Evolutionary conservation across 2,797 vertebrate genomes (phyloP), one percentile per base, ranked within the genome.

Genomic region (Enteromius mattozi): DNA sequence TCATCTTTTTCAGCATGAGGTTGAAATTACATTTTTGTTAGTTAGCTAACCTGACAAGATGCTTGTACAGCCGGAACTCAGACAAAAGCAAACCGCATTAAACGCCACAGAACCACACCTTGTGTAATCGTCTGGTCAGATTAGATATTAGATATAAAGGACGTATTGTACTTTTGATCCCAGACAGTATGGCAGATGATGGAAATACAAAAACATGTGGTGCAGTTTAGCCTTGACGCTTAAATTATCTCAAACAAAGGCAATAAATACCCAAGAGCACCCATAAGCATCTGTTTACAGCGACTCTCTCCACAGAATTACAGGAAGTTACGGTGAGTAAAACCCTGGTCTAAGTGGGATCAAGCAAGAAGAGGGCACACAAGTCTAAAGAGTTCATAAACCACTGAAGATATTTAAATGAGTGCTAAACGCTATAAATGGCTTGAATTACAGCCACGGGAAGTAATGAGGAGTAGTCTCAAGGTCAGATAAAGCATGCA

Each of bases 391-490:
- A 80, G 85, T 51, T 72, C 54, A 63, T 84, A 79, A 84, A 72
- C 49, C 37, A 42, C 8, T 1, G 16, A 69, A 80, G 78, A 85
- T 69, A 82, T 80, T 85, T 1, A 69, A 82, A 86, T 82, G 63
- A 78, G 81, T 45, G 33, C 40, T 74, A 77, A 83, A 72, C 6
- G 56, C 66, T 61, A 45, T 76, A 82, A 84, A 82, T 42, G 17
- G 61, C 69, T 71, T 78, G 69, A 37, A 61, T 81, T 65, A 85
- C 40, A 76, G 65, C 56, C 51, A 42, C 17, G 6, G 56, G 37
- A 81, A 72, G 79, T 78, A 81, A 84, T 78, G 84, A 81, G 83
- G 47, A 49, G 27, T 35, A 80, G 81, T 61, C 51, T 80, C 68
- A 77, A 80, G 82, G 82, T 85, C 65, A 85, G 54, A 66, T 42